A percentile compares a stretch with the other conserved stretches of the same genome.
phyloP scores from a whole-genome alignment of 2,113 vertebrate species.

The Megaceryle torquata region DNA sequence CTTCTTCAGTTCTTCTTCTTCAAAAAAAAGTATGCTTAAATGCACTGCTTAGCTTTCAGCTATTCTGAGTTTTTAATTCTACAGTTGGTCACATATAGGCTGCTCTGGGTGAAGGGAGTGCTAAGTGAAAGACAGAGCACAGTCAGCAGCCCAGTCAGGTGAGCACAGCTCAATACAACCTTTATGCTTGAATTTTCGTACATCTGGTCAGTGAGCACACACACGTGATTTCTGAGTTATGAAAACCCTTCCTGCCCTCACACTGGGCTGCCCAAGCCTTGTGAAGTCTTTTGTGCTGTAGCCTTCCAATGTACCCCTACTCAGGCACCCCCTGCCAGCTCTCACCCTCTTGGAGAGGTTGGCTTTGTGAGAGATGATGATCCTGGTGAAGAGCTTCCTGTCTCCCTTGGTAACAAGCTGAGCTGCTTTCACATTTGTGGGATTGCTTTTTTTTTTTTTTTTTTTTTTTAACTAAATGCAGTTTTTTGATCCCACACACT shows the following conservation, averaged over 20 bases:
- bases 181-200: background rate
- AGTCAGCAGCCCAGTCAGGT: accelerated
- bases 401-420: background rate
- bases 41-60: background rate
- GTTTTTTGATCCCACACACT: background rate
- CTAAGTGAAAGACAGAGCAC: background rate
- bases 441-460: background rate
- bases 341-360: accelerated
- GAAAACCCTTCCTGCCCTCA: background rate
- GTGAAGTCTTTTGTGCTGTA: background rate
- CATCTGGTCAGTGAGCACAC: accelerated
- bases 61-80: background rate
- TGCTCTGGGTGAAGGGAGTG: background rate
- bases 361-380: background rate
- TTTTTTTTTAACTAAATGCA: background rate
- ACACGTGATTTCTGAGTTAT: accelerated
- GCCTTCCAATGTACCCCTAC: accelerated
- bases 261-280: background rate
- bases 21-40: background rate
- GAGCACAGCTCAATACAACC: background rate
- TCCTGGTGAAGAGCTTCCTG: background rate
- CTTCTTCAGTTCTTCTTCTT: background rate
- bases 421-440: background rate
- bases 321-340: background rate
- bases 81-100: background rate